These are phyloP conservation scores for Virgularia gustaviana DNA, from an alignment of 92 coral and sea anemone genomes.

Conservation along the genomic window DNA sequence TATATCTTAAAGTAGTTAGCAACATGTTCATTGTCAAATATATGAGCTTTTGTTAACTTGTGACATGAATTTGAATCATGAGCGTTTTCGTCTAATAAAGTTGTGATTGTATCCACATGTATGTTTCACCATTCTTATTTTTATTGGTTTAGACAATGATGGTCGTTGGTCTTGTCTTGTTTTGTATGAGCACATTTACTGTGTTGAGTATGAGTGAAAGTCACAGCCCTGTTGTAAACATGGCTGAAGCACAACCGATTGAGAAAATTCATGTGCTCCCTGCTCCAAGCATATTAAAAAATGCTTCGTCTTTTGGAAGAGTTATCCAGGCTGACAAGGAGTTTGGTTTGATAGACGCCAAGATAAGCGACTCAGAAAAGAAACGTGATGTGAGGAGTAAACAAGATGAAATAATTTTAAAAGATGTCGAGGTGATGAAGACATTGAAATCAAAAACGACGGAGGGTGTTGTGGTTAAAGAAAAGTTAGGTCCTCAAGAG, in stretches of 20 bases:
- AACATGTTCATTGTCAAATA: not conserved
- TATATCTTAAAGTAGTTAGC: too few species aligned
- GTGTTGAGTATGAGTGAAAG: constrained; percentile 29
- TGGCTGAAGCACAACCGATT: not conserved
- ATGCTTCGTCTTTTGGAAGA: not conserved
- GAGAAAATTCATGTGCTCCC: not conserved
- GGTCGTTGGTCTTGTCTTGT: constrained; percentile 6
- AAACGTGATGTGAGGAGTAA: too few species aligned
- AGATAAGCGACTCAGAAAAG: too few species aligned
- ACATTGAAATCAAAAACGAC: not conserved
- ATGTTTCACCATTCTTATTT: not conserved
- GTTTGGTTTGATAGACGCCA: too few species aligned
- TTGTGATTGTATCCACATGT: too few species aligned
- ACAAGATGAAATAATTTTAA: not conserved
- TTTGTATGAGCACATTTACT: constrained; percentile 23
- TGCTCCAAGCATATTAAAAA: not conserved
- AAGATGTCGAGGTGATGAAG: not conserved
- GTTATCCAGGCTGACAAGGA: too few species aligned
- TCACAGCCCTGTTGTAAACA: not conserved
- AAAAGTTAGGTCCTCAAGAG: constrained; percentile 33
- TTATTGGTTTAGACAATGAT: constrained; percentile 9
- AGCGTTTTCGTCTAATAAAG: too few species aligned
- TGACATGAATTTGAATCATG: too few species aligned
- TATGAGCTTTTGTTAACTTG: too few species aligned
- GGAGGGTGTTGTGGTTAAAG: constrained; percentile 38